Evolutionary conservation across 2,113 vertebrate species (phyloP), one percentile per base, ranked within the genome.

Genomic region (Dipodomys stephensi): DNA sequence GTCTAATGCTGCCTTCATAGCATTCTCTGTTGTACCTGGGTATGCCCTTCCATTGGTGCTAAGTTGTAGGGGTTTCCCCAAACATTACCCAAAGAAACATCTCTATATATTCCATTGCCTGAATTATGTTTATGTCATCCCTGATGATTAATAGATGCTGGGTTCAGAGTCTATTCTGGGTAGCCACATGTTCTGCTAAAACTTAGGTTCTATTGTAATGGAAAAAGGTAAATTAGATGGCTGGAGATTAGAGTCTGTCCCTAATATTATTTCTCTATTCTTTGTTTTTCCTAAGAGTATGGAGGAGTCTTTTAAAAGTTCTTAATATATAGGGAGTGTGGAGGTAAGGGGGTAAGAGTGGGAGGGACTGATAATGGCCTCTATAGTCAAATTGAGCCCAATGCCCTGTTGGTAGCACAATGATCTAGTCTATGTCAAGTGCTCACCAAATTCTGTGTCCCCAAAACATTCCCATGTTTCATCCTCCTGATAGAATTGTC

Each of bases 201-300:
- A 79, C 65, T 39, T 30, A 76, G n/a, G 4, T 81, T 67, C 39
- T 67, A 6, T 6, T 71, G 12, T 69, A 35, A 35, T 30, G 16
- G 28, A 23, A 74, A 76, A 79, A 80, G 79, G 27, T 13, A 13
- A 79, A 13, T 76, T 28, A 62, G 78, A 71, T 46, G 22, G n/a
- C 4, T 71, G 74, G 60, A 69, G 7, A n/a, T 10, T 88, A 85
- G 69, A 78, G 60, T 35, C 23, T 53, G 35, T 49, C 44, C 83
- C 13, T 71, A 8, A 15, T 44, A 25, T 62, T 87, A 49, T 79
- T 88, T 44, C 4, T 19, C 44, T 83, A 2, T n/a, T 73, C 11
- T 90, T 95, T 81, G 30, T 81, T 93, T 85, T 87, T 81, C 44
- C n/a, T n/a, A 82, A 89, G 83, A 88, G 39, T 72, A 77, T 35